Evolutionary conservation across 2,888 invertebrate species (phyloP).

Genomic region (Mactromeris polynyma): DNA sequence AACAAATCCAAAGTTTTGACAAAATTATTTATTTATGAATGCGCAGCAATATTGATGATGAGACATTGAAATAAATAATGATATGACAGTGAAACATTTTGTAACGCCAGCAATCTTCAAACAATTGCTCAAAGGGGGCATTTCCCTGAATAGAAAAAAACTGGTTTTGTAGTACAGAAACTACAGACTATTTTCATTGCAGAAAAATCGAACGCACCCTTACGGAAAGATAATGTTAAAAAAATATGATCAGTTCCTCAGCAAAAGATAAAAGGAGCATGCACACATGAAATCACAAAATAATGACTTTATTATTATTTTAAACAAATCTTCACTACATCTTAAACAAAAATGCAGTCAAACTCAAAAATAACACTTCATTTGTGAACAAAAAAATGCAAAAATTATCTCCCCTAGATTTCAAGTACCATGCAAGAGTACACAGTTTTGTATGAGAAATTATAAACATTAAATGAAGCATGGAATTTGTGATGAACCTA

Average conservation of each 20-base stretch:
- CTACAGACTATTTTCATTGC: neutral
- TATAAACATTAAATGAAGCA: neutral
- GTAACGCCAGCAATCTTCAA: neutral
- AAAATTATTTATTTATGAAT: conserved; percentile 47
- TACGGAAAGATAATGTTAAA: neutral
- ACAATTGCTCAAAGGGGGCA: neutral
- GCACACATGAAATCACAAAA: neutral
- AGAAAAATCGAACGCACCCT: neutral
- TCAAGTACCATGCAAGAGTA: too few relatives aligned
- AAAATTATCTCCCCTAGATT: too few relatives aligned
- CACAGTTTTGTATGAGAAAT: neutral
- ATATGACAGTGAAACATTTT: conserved; percentile 27
- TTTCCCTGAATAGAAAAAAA: neutral
- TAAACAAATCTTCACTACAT: neutral
- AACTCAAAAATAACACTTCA: neutral
- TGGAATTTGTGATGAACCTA: neutral
- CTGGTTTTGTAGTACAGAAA: neutral
- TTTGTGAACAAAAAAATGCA: neutral
- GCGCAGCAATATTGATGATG: conserved; percentile 34
- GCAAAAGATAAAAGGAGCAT: neutral
- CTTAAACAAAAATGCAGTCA: neutral
- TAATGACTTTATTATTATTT: too few relatives aligned
- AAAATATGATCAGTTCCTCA: neutral
- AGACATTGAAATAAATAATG: conserved; percentile 51
- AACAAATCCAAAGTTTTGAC: neutral